Conservation (phyloP, 2,113 vertebrate species). For the Pheucticus melanocephalus region DNA sequence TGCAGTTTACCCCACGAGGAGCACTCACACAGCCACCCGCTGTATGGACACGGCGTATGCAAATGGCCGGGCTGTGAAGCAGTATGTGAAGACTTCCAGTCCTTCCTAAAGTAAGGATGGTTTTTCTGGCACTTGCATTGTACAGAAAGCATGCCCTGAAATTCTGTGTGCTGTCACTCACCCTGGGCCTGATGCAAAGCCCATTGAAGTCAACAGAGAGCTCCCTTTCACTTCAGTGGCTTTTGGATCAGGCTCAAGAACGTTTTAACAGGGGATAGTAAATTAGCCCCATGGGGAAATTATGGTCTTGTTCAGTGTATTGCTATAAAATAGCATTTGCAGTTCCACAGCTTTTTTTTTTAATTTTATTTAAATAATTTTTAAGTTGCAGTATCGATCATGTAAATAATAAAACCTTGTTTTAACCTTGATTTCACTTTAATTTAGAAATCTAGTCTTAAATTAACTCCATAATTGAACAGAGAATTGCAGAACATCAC, state of each 20-base stretch:
- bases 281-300: constrained; percentile 48
- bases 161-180: constrained; percentile 1
- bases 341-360: background rate
- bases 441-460: constrained; percentile 50
- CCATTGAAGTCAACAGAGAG: constrained; percentile 53
- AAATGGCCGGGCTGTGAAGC: constrained; percentile 99
- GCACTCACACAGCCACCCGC: constrained; percentile 87
- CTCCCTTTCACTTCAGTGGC: constrained; percentile 49
- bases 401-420: constrained; percentile 15
- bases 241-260: constrained; percentile 62
- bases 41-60: constrained; percentile 97
- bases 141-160: constrained; percentile 27
- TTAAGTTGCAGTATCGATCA: constrained; percentile 6
- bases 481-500: constrained; percentile 57
- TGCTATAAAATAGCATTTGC: background rate
- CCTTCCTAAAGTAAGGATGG: constrained; percentile 94
- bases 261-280: constrained; percentile 50
- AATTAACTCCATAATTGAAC: constrained; percentile 55
- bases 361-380: background rate
- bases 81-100: constrained; percentile 95
- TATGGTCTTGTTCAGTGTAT: constrained; percentile 19
- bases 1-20: constrained; percentile 89
- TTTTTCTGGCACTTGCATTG: constrained; percentile 8
- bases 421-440: constrained; percentile 57
- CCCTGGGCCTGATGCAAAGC: constrained; percentile 37